A percentile compares a stretch with the other conserved stretches of the same genome.
Evolutionary conservation across 2,888 invertebrate genomes (phyloP).

Genomic region (Pocota personata): DNA sequence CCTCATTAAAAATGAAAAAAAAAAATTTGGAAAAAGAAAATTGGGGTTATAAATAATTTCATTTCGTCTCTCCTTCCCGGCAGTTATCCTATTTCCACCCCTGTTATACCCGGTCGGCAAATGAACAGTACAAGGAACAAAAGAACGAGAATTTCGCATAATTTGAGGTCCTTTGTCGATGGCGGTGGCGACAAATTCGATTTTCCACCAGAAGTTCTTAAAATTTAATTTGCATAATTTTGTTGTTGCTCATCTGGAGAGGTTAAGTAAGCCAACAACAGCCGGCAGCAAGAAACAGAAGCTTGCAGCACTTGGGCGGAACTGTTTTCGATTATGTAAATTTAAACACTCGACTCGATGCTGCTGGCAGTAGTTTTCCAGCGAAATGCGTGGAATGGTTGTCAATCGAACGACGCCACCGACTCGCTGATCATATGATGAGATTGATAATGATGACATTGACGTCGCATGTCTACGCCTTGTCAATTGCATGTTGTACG

Average conservation of each 20-base stretch:
- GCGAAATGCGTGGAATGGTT: slow-evolving; percentile 45
- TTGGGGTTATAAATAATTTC: slow-evolving; percentile 69
- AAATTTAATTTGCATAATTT: slow-evolving; percentile 73
- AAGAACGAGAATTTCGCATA: slow-evolving; percentile 48
- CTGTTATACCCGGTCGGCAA: slow-evolving; percentile 17
- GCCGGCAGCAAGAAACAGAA: slow-evolving; percentile 47
- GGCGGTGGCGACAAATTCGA: slow-evolving; percentile 68
- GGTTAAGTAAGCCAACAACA: slow-evolving; percentile 73
- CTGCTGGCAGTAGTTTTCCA: slow-evolving; percentile 21
- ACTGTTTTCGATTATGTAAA: slow-evolving; percentile 72
- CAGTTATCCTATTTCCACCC: slow-evolving; percentile 41
- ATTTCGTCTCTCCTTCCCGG: slow-evolving; percentile 11
- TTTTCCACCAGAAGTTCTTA: slow-evolving; percentile 72
- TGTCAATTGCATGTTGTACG: slow-evolving; percentile 29
- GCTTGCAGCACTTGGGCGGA: slow-evolving; percentile 54
- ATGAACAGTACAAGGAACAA: slow-evolving; percentile 60
- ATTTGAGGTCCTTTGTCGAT: slow-evolving; percentile 60
- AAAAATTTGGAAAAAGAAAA: slow-evolving; percentile 32
- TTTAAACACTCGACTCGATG: slow-evolving; percentile 64
- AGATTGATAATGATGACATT: slow-evolving; percentile 47
- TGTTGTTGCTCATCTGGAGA: slow-evolving; percentile 72
- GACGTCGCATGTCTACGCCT: slow-evolving; percentile 46
- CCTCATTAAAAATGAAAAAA: slow-evolving; percentile 32
- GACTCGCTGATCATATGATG: slow-evolving; percentile 29
- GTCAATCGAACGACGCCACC: slow-evolving; percentile 37